These are phyloP conservation scores for Malurus cyaneus DNA, from an alignment of 2,113 vertebrate species.

Conservation along the genomic window DNA sequence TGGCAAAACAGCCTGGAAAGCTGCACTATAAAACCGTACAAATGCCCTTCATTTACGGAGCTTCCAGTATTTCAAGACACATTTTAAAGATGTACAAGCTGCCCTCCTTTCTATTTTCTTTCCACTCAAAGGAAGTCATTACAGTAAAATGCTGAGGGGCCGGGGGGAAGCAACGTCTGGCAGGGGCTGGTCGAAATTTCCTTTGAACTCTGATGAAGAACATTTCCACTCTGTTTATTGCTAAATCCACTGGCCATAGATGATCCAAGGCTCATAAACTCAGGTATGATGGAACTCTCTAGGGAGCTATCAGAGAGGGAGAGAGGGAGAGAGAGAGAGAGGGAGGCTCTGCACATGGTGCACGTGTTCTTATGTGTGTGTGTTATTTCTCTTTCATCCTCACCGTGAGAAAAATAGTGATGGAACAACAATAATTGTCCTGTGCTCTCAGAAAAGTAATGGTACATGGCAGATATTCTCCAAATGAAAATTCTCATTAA, in stretches of 20 bases:
- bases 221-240: slow-evolving; percentile 53
- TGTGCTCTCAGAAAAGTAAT: neutral
- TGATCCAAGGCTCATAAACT: slow-evolving; percentile 57
- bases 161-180: neutral
- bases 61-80: neutral
- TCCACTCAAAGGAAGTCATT: slow-evolving; percentile 58
- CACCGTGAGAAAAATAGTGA: neutral
- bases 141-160: slow-evolving; percentile 8
- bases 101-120: slow-evolving; percentile 57
- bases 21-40: neutral
- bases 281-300: slow-evolving; percentile 34
- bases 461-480: neutral
- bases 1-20: neutral
- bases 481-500: neutral
- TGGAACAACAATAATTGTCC: neutral
- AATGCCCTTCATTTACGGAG: neutral
- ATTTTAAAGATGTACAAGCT: slow-evolving; percentile 62
- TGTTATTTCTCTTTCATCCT: neutral
- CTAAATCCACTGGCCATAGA: slow-evolving; percentile 45
- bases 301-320: neutral
- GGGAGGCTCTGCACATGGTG: neutral
- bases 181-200: neutral
- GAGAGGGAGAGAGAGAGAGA: neutral
- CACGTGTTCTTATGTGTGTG: neutral
- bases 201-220: slow-evolving; percentile 61